A percentile compares a stretch with the other conserved stretches of the same genome.
Conservation (phyloP, 2,797 vertebrate genomes). For the Taenioides sp. region DNA sequence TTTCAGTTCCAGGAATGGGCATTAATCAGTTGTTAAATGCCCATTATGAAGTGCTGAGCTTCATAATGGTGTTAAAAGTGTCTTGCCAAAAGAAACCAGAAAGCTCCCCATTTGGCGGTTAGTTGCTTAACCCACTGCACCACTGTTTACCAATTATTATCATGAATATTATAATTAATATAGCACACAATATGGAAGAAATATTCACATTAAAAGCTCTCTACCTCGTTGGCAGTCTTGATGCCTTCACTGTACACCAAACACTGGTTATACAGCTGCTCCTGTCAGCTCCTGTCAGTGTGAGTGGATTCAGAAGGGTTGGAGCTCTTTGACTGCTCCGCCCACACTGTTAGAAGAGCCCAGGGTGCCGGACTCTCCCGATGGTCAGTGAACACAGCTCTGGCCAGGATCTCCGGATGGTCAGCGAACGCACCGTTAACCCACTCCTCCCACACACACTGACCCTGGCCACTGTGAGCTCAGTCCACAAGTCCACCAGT, state of each 20-base stretch:
- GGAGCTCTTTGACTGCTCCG: conserved; percentile 52
- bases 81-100: no score
- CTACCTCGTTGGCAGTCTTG: background rate
- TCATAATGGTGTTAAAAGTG: no score
- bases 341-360: conserved; percentile 61
- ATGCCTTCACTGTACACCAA: background rate
- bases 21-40: no score
- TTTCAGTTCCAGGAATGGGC: no score
- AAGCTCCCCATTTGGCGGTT: no score
- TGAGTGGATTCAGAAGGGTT: conserved; percentile 42
- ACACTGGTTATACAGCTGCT: conserved; percentile 18
- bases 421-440: conserved; percentile 53
- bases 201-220: background rate
- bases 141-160: no score
- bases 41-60: no score
- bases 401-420: conserved; percentile 35
- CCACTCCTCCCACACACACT: conserved; percentile 63
- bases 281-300: conserved; percentile 46
- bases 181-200: no score
- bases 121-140: no score
- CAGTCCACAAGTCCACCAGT: conserved; percentile 34
- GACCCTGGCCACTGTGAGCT: conserved; percentile 56
- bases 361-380: conserved; percentile 44
- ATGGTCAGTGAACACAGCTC: conserved; percentile 45
- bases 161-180: no score